Evolutionary conservation across 1,140 invertebrate species (phyloP).

Genomic region (Drosophila nasuta): DNA sequence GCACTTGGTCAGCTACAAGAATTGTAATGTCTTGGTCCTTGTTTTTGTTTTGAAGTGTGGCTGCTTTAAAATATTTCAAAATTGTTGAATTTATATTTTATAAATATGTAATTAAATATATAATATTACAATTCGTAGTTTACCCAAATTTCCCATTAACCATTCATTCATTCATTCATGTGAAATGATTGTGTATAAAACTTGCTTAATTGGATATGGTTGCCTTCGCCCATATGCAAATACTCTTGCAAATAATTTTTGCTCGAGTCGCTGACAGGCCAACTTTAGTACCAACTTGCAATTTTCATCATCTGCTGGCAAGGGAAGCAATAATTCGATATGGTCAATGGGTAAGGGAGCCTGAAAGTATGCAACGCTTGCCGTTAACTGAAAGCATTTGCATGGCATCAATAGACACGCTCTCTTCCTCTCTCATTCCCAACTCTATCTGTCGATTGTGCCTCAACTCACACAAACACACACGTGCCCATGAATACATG

Average conservation of each 20-base stretch:
- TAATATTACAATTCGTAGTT: too few relatives aligned
- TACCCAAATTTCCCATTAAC: too few relatives aligned
- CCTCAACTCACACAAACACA: conserved; percentile 6
- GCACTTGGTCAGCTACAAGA: neutral
- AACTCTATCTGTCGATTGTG: conserved; percentile 27
- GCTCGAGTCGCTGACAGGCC: neutral
- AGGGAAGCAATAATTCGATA: conserved; percentile 17
- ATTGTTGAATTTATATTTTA: conserved; percentile 38
- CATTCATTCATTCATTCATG: too few relatives aligned
- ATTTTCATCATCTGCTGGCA: conserved; percentile 18
- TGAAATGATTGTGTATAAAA: neutral
- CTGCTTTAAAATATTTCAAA: conserved; percentile 48
- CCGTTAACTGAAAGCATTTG: conserved; percentile 22
- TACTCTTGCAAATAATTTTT: conserved; percentile 7
- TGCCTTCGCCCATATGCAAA: neutral
- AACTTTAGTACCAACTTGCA: conserved; percentile 40
- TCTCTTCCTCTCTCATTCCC: neutral
- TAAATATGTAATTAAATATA: neutral
- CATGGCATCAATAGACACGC: conserved; percentile 9
- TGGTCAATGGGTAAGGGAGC: conserved; percentile 8
- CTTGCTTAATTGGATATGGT: conserved; percentile 1
- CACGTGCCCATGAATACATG: neutral
- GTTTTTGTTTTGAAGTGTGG: conserved; percentile 11
- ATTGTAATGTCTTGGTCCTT: neutral
- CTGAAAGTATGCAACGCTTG: conserved; percentile 8